phyloP scores from a whole-genome alignment of 1,140 invertebrate genomes.

The Lutraria rhynchaena region DNA sequence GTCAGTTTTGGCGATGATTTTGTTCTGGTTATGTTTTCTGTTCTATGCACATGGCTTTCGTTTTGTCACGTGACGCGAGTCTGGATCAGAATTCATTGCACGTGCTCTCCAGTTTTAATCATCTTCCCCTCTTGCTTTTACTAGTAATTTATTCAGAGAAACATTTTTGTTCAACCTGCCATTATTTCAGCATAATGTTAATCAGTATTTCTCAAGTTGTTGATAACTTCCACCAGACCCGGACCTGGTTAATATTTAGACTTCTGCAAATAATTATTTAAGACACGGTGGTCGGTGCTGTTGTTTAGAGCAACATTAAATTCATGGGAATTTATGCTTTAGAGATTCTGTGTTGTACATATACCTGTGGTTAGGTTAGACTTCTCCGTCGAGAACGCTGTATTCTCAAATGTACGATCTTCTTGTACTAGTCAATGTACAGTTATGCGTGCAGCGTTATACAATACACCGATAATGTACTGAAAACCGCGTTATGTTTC shows the following conservation, averaged over 20 bases:
- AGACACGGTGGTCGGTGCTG: slow-evolving; percentile 26
- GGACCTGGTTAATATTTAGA: slow-evolving; percentile 8
- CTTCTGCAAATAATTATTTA: slow-evolving; percentile 19
- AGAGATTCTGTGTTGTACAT: too few relatives aligned
- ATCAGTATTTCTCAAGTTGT: slow-evolving; percentile 12
- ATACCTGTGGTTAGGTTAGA: too few relatives aligned
- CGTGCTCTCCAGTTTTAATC: slow-evolving; percentile 23
- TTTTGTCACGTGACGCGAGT: background rate
- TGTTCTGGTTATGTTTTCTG: background rate
- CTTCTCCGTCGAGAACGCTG: too few relatives aligned
- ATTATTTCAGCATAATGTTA: background rate
- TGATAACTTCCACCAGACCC: slow-evolving; percentile 26
- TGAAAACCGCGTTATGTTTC: too few relatives aligned
- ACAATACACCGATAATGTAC: too few relatives aligned
- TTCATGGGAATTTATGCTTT: too few relatives aligned
- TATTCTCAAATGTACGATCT: too few relatives aligned
- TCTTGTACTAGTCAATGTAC: too few relatives aligned
- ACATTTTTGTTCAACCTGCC: too few relatives aligned
- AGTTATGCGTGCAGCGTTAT: too few relatives aligned
- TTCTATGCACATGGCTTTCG: slow-evolving; percentile 15
- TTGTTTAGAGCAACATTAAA: background rate
- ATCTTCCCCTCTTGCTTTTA: background rate
- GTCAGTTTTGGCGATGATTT: too few relatives aligned
- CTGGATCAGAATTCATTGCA: background rate
- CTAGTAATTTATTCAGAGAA: too few relatives aligned